Evolutionary conservation across 2,113 vertebrate genomes (phyloP), one percentile per base, ranked within the genome.

Genomic region (Equus quagga): DNA sequence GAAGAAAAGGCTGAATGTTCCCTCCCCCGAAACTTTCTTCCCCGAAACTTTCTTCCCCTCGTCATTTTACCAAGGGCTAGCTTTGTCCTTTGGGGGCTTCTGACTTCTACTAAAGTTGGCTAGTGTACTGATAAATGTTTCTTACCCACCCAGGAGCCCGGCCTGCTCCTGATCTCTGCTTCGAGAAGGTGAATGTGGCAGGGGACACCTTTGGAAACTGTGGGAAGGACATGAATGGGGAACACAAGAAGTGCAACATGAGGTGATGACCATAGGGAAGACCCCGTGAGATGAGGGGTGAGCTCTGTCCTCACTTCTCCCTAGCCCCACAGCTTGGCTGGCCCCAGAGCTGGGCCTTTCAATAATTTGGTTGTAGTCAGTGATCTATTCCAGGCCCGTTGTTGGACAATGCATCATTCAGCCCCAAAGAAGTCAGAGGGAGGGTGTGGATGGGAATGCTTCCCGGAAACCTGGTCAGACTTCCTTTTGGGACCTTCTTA

Each of bases 161-260:
- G 33, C 98, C 99, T 18, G 99, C 99, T 51, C 99, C 99, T 24
- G 99, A 99, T 0, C 86, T 99, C 96, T 99, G 99, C 98, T 99
- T 99, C 15, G 99, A 99, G 98, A 98, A 98, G 94, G 99, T 99
- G 67, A 99, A 99, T 31, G 98, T 98, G 21, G 99, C 99, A 0
- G 99, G 99, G 15, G 99, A 99, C 98, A 97, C 99, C 91, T 99
- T 98, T 0, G 99, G 99, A 26, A 99, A 99, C 99, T 99, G 99
- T 91, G 99, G 99, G 65, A 99, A 99, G 98, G 99, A 99, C 98
- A 95, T 98, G 72, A 96, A 98, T 0, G 99, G 99, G 46, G 98
- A 98, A 92, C 99, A 99, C 99, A 99, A 98, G 98, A 99, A 98
- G 86, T 99, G 99, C 95, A 99, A 97, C 64, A 98, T 98, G 36